Evolutionary conservation across 2,113 vertebrate species (phyloP).

Genomic region (Ictidomys tridecemlineatus): DNA sequence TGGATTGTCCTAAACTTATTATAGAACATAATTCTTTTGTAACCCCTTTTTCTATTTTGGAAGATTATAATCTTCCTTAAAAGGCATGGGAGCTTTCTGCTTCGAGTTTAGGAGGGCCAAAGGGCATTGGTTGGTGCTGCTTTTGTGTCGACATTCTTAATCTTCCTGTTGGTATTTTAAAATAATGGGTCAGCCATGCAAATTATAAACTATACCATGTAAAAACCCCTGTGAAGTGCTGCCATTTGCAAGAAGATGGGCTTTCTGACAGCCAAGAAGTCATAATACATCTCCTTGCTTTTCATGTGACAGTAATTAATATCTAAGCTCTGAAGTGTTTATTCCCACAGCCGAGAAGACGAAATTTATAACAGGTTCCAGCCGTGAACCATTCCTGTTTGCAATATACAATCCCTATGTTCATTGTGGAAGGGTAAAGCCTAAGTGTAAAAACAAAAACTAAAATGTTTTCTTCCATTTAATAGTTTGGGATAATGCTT

Average conservation of each 20-base stretch:
- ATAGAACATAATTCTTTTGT: constrained; percentile 76
- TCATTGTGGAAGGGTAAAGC: constrained; percentile 55
- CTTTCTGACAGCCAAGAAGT: constrained; percentile 67
- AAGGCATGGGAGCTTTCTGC: constrained; percentile 62
- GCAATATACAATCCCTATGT: constrained; percentile 57
- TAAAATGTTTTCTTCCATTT: constrained; percentile 38
- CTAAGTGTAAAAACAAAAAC: constrained; percentile 49
- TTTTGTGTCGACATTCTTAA: constrained; percentile 74
- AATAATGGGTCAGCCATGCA: constrained; percentile 74
- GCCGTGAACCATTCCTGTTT: constrained; percentile 55
- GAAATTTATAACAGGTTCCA: constrained; percentile 74
- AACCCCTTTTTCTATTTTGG: constrained; percentile 68
- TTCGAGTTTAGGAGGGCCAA: constrained; percentile 65
- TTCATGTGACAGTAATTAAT: constrained; percentile 80
- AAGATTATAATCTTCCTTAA: constrained; percentile 80
- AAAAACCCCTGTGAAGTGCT: constrained; percentile 74
- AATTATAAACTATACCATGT: constrained; percentile 73
- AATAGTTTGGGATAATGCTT: constrained; percentile 19
- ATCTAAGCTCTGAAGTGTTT: constrained; percentile 74
- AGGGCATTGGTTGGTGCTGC: constrained; percentile 63
- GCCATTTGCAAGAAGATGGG: constrained; percentile 77
- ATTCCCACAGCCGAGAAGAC: constrained; percentile 28
- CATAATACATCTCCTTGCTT: constrained; percentile 69
- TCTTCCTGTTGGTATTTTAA: constrained; percentile 77
- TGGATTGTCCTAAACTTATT: constrained; percentile 76